These are phyloP conservation scores for Papilio machaon DNA, from an alignment of 1,140 invertebrate genomes.

Conservation along the genomic window DNA sequence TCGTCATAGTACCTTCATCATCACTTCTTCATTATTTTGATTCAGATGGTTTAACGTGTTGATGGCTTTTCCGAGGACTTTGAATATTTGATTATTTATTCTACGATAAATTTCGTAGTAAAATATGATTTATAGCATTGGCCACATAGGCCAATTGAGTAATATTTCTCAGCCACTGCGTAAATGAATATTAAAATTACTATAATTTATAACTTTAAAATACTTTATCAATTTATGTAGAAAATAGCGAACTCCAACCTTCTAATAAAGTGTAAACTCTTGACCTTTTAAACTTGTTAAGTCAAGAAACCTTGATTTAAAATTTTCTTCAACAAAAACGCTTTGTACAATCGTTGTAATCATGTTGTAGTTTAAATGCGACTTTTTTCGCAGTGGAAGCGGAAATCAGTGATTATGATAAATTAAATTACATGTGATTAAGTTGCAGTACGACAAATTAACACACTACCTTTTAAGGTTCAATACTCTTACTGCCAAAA, in stretches of 20 bases:
- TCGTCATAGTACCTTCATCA: neutral
- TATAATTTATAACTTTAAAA: neutral
- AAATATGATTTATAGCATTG: neutral
- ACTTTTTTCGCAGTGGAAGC: neutral
- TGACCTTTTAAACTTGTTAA: slow-evolving; percentile 9
- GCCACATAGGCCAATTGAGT: neutral
- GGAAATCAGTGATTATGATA: slow-evolving; percentile 3
- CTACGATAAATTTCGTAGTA: neutral
- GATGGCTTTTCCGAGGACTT: neutral
- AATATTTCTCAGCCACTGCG: neutral
- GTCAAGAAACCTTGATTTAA: neutral
- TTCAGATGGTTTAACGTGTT: neutral
- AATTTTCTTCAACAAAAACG: slow-evolving; percentile 23
- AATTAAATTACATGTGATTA: slow-evolving; percentile 11
- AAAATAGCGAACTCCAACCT: slow-evolving; percentile 13
- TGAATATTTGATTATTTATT: neutral
- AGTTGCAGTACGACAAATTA: neutral
- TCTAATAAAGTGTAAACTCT: slow-evolving; percentile 25
- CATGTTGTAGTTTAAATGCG: neutral
- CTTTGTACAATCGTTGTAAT: neutral
- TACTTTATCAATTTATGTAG: neutral
- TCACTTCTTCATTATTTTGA: neutral
- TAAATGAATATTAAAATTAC: neutral
- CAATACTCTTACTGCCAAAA: neutral
- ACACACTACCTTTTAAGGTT: neutral